Evolutionary conservation across 2,888 invertebrate genomes (phyloP), one percentile per base, ranked within the genome.

Genomic region (Pyrrhopygopsis socrates): DNA sequence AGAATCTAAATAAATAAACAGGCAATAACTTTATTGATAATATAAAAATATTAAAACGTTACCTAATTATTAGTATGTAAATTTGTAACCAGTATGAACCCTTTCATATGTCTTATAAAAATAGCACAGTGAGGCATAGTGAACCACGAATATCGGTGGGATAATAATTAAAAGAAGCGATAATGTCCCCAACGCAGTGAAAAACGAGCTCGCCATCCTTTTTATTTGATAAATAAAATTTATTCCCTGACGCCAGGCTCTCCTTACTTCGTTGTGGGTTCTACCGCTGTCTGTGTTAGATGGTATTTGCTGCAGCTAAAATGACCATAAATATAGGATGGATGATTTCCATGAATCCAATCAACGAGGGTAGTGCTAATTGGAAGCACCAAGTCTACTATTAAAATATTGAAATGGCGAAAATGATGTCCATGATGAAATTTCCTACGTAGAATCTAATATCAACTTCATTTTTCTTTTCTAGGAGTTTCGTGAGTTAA

Each of bases 191-290:
- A 87, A 94, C 95, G 96, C 97, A 94, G 97, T 98, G 97, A 98
- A 97, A 97, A 97, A 98, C 98, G 98, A 97, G 95, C 97, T 95
- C 95, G 94, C 97, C 97, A 97, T 97, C 97, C 97, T 98, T 98
- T 97, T 98, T 97, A 98, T 98, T 98, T 98, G 98, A 98, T 98
- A 98, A 98, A 98, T 98, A 98, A 97, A 98, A 98, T 98, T 98
- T 98, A 98, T 98, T 97, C 96, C 96, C 96, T 95, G 90, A 93
- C 96, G 96, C 95, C 94, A 94, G 91, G 92, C 93, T 93, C 92
- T 95, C 95, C 95, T 95, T 95, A 95, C 94, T 96, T 95, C 95
- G 95, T 95, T 96, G 96, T 96, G 95, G 95, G 92, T 95, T 95
- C 95, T 94, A 27, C 93, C 22, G 95, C 95, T 96, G 96, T 95